Percentiles rank a stretch among this genome's conserved stretches.
Conservation (phyloP, 2,113 vertebrate species). For the Seriola dumerili region DNA sequence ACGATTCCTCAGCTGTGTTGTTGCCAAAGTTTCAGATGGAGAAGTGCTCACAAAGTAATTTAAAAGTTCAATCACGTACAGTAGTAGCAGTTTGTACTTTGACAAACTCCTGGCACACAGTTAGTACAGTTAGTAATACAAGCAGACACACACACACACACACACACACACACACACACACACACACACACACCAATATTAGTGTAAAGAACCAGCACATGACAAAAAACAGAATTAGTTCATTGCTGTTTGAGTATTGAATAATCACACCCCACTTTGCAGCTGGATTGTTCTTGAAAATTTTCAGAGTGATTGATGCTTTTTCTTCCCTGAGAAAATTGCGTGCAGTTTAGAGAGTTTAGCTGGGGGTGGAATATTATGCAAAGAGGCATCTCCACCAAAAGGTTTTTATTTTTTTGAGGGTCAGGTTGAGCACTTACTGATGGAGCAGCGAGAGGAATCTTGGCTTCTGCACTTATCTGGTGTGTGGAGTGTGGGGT, state of each 20-base stretch:
- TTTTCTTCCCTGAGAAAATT: constrained; percentile 63
- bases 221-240: constrained; percentile 28
- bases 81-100: constrained; percentile 56
- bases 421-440: constrained; percentile 75
- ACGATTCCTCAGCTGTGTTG: constrained; percentile 56
- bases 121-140: constrained; percentile 26
- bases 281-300: constrained; percentile 54
- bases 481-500: constrained; percentile 78
- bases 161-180: constrained; percentile 30
- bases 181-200: neutral
- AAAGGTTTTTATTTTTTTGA: constrained; percentile 59
- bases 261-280: constrained; percentile 36
- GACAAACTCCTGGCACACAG: constrained; percentile 51
- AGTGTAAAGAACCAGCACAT: constrained; percentile 13
- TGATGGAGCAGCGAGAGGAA: constrained; percentile 80
- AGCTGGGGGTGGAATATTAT: constrained; percentile 66
- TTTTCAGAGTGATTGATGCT: constrained; percentile 54
- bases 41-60: constrained; percentile 61
- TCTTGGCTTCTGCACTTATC: constrained; percentile 85
- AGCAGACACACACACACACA: constrained; percentile 25
- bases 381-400: constrained; percentile 72
- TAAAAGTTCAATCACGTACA: constrained; percentile 63
- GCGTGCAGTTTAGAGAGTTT: constrained; percentile 53
- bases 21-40: constrained; percentile 59
- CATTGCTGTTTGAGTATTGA: constrained; percentile 26